A percentile compares a stretch with the other conserved stretches of the same genome.
These are phyloP conservation scores for Laterallus jamaicensis DNA, from an alignment of 2,113 vertebrate genomes.

Conservation along the genomic window DNA sequence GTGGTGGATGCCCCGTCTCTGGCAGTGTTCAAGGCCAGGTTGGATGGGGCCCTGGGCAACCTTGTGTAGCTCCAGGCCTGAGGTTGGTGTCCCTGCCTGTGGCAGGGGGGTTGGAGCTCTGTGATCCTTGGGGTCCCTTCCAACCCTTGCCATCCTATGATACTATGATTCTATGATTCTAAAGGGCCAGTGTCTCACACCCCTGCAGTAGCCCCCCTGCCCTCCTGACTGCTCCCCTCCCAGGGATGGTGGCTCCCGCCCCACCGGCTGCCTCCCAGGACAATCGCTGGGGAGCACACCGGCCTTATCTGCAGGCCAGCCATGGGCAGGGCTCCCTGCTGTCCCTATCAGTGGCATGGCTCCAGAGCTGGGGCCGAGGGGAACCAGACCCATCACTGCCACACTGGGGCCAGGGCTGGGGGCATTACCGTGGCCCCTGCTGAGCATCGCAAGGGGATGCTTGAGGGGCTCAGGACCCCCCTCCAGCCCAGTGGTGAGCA, in stretches of 20 bases:
- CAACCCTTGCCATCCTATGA: too few species aligned
- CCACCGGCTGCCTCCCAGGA: background rate
- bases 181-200: background rate
- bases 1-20: too few species aligned
- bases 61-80: too few species aligned
- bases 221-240: background rate
- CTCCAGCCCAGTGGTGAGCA: rapidly evolving
- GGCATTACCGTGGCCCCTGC: rapidly evolving
- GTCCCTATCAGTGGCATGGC: background rate
- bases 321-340: background rate
- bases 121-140: too few species aligned
- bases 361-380: background rate
- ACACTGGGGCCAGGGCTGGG: background rate
- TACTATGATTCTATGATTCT: too few species aligned
- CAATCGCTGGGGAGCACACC: background rate
- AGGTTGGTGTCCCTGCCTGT: too few species aligned
- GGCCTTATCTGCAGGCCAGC: background rate
- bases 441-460: background rate
- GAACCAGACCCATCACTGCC: background rate
- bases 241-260: rapidly evolving
- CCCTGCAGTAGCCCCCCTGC: background rate
- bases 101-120: too few species aligned
- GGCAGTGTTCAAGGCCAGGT: too few species aligned
- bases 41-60: too few species aligned
- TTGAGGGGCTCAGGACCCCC: rapidly evolving